phyloP scores from a whole-genome alignment of 2,797 vertebrate genomes.

The Dipus sagitta region DNA sequence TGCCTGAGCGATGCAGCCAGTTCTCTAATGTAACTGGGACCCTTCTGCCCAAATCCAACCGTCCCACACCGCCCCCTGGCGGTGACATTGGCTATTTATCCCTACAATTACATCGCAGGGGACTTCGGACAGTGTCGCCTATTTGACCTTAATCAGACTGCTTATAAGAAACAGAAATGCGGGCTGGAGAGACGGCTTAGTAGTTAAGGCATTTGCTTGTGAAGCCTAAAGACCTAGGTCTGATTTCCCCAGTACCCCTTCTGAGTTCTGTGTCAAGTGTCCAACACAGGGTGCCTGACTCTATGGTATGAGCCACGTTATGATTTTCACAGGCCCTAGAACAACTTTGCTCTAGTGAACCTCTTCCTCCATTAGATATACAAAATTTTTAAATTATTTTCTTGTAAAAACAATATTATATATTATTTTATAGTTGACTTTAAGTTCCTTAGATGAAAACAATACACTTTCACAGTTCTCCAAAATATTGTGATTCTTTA shows the following conservation, averaged over 20 bases:
- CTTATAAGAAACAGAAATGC: no score
- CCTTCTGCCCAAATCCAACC: neutral
- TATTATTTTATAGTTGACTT: neutral
- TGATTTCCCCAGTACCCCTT: no score
- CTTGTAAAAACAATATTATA: neutral
- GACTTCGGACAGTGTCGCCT: no score
- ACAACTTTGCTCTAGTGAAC: neutral
- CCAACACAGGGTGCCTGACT: neutral
- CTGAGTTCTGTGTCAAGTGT: no score
- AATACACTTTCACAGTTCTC: neutral
- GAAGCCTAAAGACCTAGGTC: no score
- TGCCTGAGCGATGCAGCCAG: fast-evolving
- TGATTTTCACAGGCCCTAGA: neutral
- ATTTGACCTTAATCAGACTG: no score
- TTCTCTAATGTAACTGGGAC: neutral
- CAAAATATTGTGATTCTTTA: neutral
- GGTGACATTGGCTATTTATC: neutral
- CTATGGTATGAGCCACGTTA: neutral
- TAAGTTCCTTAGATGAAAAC: neutral
- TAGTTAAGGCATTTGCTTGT: no score
- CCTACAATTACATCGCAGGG: no score
- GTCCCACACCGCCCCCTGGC: neutral
- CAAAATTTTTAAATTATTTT: neutral
- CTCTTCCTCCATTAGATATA: neutral
- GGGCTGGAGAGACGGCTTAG: no score